Percentiles rank a stretch among this genome's conserved stretches.
Evolutionary conservation across 2,113 vertebrate species (phyloP).

Genomic region (Patagioenas fasciata): DNA sequence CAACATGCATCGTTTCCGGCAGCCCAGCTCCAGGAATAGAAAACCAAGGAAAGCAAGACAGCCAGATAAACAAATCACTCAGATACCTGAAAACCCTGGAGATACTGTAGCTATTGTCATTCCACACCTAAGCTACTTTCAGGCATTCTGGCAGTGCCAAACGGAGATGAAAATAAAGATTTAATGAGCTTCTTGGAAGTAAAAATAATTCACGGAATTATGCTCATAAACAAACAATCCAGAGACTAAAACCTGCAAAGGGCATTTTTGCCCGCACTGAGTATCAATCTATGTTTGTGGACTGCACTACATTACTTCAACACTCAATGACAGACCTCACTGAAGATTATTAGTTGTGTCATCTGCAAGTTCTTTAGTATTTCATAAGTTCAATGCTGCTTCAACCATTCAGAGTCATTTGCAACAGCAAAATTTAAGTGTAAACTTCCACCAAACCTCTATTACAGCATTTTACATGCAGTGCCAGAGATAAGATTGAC

Average conservation of each 20-base stretch:
- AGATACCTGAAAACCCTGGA: slow-evolving; percentile 46
- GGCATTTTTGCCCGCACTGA: neutral
- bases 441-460: neutral
- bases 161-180: neutral
- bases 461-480: neutral
- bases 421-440: neutral
- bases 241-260: neutral
- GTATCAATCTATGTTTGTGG: neutral
- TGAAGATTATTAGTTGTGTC: neutral
- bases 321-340: neutral
- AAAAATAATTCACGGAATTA: slow-evolving; percentile 10
- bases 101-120: slow-evolving; percentile 31
- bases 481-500: fast-evolving
- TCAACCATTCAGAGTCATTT: neutral
- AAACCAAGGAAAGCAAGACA: neutral
- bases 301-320: neutral
- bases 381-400: neutral
- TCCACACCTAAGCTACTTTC: slow-evolving; percentile 33
- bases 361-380: neutral
- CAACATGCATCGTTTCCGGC: slow-evolving; percentile 1
- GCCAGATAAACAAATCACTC: neutral
- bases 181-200: neutral
- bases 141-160: neutral
- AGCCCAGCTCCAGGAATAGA: neutral
- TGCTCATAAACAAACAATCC: neutral